Percentiles rank a stretch among this genome's conserved stretches.
Evolutionary conservation across 2,113 vertebrate genomes (phyloP).

Genomic region (Acrocephalus kingi): DNA sequence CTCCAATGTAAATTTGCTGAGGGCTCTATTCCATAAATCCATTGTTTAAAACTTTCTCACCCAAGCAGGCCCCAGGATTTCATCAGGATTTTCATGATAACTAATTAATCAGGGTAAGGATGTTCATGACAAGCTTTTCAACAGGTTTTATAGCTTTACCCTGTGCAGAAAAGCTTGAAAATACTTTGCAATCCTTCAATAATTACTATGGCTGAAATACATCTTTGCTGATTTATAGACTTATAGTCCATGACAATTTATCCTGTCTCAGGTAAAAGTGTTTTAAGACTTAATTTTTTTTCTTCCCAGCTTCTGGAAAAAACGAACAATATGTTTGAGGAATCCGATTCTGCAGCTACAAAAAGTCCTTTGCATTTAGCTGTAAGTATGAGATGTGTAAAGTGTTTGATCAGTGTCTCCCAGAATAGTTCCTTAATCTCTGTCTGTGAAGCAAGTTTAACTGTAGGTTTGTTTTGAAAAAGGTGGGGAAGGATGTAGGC

Average conservation of each 20-base stretch:
- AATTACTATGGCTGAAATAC: not conserved
- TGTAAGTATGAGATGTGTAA: constrained; percentile 74
- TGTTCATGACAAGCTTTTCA: not conserved
- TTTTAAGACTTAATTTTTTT: not conserved
- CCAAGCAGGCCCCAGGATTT: not conserved
- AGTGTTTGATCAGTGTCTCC: not conserved
- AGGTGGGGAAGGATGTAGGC: not conserved
- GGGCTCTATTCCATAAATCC: not conserved
- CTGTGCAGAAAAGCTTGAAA: not conserved
- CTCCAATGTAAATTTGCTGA: not conserved
- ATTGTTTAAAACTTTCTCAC: not conserved
- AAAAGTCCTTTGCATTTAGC: constrained; percentile 95
- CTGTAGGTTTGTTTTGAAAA: not conserved
- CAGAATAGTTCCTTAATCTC: not conserved
- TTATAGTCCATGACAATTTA: not conserved
- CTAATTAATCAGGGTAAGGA: not conserved
- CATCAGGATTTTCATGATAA: not conserved
- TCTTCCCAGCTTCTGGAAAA: constrained; percentile 86
- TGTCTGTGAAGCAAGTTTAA: not conserved
- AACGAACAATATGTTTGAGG: constrained; percentile 80
- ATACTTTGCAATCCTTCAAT: not conserved
- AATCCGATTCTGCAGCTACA: constrained; percentile 77
- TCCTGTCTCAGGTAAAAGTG: not conserved
- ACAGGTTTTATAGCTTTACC: not conserved
- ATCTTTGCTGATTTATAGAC: not conserved